phyloP scores from a whole-genome alignment of 2,797 vertebrate genomes.

The Chelon labrosus region DNA sequence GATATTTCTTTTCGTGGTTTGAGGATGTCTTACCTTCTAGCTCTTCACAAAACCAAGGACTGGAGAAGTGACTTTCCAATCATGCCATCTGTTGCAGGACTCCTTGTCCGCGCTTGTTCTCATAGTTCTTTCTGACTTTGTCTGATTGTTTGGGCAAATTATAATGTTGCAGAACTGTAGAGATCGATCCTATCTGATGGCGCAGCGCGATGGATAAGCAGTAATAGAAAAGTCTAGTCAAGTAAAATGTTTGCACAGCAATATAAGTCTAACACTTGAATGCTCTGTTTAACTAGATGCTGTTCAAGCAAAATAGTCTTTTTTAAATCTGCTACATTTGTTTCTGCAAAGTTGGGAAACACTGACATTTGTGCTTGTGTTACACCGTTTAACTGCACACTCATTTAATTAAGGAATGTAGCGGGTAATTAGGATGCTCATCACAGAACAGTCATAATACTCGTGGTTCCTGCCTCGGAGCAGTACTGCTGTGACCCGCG shows the following conservation, averaged over 20 bases:
- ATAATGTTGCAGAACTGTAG: background rate
- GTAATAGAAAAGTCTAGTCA: background rate
- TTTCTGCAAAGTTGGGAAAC: constrained; percentile 33
- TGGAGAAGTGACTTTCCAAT: background rate
- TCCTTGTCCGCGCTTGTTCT: background rate
- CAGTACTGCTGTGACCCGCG: constrained; percentile 41
- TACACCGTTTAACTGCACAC: constrained; percentile 57
- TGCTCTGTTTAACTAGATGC: constrained; percentile 24
- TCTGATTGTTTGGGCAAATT: background rate
- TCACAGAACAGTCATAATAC: constrained; percentile 63
- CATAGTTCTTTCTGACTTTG: background rate
- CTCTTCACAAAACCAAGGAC: background rate
- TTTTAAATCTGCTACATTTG: constrained; percentile 53
- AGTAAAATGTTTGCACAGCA: background rate
- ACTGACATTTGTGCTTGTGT: constrained; percentile 62
- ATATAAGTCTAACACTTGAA: constrained; percentile 18
- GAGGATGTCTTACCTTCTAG: background rate
- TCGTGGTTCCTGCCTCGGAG: constrained; percentile 41
- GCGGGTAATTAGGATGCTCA: constrained; percentile 67
- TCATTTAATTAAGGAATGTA: constrained; percentile 71
- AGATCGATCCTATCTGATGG: background rate
- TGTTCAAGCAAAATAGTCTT: constrained; percentile 39
- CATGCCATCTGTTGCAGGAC: constrained; percentile 1
- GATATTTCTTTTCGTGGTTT: too few relatives aligned
- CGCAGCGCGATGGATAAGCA: background rate